Percentiles rank a stretch among this genome's conserved stretches.
Conservation (phyloP, 64 coral and sea anemone species). For the Cladopsammia gracilis region DNA sequence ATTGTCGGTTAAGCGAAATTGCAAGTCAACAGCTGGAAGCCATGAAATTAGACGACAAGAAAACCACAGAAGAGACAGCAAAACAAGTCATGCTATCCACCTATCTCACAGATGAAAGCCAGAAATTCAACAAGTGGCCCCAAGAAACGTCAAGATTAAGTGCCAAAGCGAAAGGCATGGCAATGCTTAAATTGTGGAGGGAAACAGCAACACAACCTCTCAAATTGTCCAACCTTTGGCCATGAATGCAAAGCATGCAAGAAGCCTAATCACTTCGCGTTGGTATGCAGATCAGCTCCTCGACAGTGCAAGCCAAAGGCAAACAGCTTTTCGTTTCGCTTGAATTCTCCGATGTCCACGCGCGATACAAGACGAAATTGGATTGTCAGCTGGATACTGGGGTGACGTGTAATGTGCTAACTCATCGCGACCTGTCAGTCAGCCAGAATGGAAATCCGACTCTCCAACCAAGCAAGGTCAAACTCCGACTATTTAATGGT, state of each 20-base stretch:
- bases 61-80: not conserved
- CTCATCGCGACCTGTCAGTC: too few relatives aligned
- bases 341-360: too few relatives aligned
- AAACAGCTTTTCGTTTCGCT: too few relatives aligned
- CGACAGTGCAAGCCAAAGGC: too few relatives aligned
- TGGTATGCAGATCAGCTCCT: too few relatives aligned
- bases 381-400: too few relatives aligned
- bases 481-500: too few relatives aligned
- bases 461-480: too few relatives aligned
- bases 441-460: too few relatives aligned
- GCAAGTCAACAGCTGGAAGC: constrained; percentile 19
- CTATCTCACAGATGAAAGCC: not conserved
- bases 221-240: constrained; percentile 33
- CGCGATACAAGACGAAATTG: too few relatives aligned
- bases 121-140: not conserved
- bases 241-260: not conserved
- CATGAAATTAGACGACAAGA: constrained; percentile 7
- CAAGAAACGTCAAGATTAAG: not conserved
- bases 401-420: too few relatives aligned
- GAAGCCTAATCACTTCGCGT: too few relatives aligned
- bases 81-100: constrained; percentile 5
- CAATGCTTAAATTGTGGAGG: constrained; percentile 8
- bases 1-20: constrained; percentile 37
- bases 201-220: not conserved
- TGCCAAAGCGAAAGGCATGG: not conserved